These are phyloP conservation scores for Congeria kusceri DNA, from an alignment of 2,888 invertebrate genomes.

Conservation along the genomic window DNA sequence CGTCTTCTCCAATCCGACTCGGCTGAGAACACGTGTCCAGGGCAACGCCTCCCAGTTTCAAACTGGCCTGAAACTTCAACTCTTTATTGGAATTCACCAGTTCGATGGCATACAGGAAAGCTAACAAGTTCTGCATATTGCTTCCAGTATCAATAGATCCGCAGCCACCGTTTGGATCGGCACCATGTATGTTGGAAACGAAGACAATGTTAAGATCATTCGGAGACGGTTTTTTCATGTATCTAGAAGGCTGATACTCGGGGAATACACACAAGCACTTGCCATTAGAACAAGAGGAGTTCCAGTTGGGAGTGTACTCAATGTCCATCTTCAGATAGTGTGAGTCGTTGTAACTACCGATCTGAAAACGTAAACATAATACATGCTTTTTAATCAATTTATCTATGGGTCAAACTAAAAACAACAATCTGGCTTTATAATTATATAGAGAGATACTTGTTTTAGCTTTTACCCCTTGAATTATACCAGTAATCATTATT, in stretches of 20 bases:
- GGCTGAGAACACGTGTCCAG: constrained; percentile 84
- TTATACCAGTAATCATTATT: no score
- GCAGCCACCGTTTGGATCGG: constrained; percentile 81
- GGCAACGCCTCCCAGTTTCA: constrained; percentile 83
- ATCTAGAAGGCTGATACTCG: constrained; percentile 73
- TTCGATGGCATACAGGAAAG: constrained; percentile 85
- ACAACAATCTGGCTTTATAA: no score
- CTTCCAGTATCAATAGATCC: constrained; percentile 81
- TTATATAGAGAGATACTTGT: no score
- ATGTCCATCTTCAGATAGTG: constrained; percentile 80
- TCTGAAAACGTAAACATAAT: constrained; percentile 58
- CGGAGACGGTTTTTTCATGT: constrained; percentile 74
- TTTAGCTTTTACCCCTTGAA: no score
- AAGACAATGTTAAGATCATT: constrained; percentile 83
- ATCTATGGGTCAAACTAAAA: no score
- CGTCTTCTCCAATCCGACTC: constrained; percentile 82
- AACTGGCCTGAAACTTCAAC: constrained; percentile 65
- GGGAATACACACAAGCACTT: constrained; percentile 74
- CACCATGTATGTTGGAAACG: constrained; percentile 85
- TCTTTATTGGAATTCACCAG: constrained; percentile 81
- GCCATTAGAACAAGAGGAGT: constrained; percentile 66
- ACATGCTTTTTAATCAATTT: no score
- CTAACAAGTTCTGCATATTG: constrained; percentile 84
- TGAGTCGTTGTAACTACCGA: constrained; percentile 83
- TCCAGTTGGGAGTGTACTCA: constrained; percentile 70